phyloP scores from a whole-genome alignment of 2,113 vertebrate genomes.

The Panthera tigris region DNA sequence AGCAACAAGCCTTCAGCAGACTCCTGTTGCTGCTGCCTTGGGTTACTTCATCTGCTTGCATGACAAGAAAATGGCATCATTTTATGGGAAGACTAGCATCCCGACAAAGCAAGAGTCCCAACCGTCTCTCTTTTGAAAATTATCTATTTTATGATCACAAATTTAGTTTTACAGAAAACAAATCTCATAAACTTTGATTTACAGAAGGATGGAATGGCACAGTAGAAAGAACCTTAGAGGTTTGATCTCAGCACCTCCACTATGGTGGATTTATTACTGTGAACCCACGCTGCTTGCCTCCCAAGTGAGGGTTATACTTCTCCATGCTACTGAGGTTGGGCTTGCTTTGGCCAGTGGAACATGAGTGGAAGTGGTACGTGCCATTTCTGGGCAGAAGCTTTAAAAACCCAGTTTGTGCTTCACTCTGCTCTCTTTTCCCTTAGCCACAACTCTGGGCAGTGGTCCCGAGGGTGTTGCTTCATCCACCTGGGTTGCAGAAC shows the following conservation, averaged over 20 bases:
- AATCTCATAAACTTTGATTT: background rate
- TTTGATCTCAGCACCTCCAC: background rate
- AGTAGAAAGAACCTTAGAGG: background rate
- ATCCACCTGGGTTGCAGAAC: background rate
- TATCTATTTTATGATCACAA: background rate
- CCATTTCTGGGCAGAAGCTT: background rate
- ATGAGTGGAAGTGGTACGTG: background rate
- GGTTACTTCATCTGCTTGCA: background rate
- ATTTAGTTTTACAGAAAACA: background rate
- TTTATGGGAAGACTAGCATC: background rate
- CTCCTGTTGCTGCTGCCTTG: background rate
- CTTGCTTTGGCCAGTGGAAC: background rate
- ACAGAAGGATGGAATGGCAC: background rate
- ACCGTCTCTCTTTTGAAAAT: background rate
- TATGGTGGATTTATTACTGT: background rate
- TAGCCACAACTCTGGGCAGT: background rate
- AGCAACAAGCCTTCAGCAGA: background rate
- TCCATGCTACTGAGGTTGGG: background rate
- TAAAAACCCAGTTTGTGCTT: background rate
- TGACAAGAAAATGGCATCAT: background rate
- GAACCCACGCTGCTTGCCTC: background rate
- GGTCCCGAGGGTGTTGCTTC: background rate
- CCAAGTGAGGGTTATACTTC: background rate
- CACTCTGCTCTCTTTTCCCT: background rate
- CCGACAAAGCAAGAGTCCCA: background rate